These are phyloP conservation scores for Halcyon badia DNA, from an alignment of 2,797 vertebrate species.

Conservation along the genomic window DNA sequence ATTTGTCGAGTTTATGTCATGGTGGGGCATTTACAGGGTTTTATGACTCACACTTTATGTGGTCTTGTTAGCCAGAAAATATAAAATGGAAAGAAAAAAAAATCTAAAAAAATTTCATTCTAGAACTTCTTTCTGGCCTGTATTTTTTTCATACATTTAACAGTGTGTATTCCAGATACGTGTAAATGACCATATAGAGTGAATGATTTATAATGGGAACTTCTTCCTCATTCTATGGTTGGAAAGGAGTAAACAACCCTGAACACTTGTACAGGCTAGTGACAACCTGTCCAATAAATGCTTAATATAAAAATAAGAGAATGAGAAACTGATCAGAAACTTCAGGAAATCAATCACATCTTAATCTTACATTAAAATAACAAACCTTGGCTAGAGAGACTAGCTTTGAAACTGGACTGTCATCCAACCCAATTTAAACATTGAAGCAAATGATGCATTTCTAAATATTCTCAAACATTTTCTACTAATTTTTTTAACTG, in stretches of 20 bases:
- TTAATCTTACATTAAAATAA: neutral
- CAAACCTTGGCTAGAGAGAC: neutral
- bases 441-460: neutral
- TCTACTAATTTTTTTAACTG: neutral
- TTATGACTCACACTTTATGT: neutral
- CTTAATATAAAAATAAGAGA: neutral
- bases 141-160: neutral
- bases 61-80: neutral
- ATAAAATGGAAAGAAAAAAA: neutral
- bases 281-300: neutral
- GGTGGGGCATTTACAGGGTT: neutral
- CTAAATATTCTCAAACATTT: neutral
- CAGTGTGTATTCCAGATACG: neutral
- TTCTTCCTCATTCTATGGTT: neutral
- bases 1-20: neutral
- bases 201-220: neutral
- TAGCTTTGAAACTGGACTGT: neutral
- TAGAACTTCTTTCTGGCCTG: rapidly evolving
- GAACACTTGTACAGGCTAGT: neutral
- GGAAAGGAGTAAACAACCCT: neutral
- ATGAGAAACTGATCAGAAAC: neutral
- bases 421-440: neutral
- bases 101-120: neutral
- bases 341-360: neutral
- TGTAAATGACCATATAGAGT: neutral